A percentile compares a stretch with the other conserved stretches of the same genome.
Conservation (phyloP, 2,888 invertebrate genomes). For the Drosophila nr. perissopoda region DNA sequence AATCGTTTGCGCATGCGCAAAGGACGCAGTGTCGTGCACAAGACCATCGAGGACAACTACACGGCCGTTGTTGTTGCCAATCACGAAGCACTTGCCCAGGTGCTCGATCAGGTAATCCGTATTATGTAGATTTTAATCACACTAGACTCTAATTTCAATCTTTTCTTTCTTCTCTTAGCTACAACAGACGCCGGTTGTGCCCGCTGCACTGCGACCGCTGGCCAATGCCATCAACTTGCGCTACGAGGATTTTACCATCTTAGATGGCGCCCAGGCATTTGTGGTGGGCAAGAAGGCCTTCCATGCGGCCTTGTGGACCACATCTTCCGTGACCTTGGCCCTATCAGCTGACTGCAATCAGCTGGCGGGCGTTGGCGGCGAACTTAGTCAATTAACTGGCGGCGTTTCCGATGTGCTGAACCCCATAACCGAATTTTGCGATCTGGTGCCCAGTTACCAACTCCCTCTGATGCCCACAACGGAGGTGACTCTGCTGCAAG, state of each 20-base stretch:
- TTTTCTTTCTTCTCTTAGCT: constrained; percentile 84
- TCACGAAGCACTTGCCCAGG: constrained; percentile 94
- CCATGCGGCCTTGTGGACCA: constrained; percentile 91
- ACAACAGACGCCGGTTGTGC: constrained; percentile 90
- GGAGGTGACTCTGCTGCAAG: constrained; percentile 89
- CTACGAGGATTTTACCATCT: constrained; percentile 90
- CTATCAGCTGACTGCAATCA: constrained; percentile 87
- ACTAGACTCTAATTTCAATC: neutral
- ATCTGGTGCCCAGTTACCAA: constrained; percentile 90
- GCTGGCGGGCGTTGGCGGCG: constrained; percentile 85
- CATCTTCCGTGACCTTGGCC: constrained; percentile 89
- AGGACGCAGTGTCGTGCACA: constrained; percentile 93
- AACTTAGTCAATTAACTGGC: constrained; percentile 87
- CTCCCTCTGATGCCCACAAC: constrained; percentile 86
- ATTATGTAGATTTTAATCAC: fast-evolving
- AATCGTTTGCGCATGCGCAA: constrained; percentile 91
- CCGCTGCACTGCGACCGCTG: constrained; percentile 89
- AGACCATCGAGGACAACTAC: constrained; percentile 94
- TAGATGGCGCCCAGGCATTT: constrained; percentile 86
- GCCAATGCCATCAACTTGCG: constrained; percentile 90
- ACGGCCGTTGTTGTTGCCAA: constrained; percentile 95
- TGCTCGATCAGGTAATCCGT: constrained; percentile 92
- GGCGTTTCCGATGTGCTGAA: constrained; percentile 89
- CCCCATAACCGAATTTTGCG: constrained; percentile 93
- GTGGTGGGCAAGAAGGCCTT: constrained; percentile 90